Evolutionary conservation across 2,113 vertebrate genomes (phyloP).

Genomic region (Rattus norvegicus): DNA sequence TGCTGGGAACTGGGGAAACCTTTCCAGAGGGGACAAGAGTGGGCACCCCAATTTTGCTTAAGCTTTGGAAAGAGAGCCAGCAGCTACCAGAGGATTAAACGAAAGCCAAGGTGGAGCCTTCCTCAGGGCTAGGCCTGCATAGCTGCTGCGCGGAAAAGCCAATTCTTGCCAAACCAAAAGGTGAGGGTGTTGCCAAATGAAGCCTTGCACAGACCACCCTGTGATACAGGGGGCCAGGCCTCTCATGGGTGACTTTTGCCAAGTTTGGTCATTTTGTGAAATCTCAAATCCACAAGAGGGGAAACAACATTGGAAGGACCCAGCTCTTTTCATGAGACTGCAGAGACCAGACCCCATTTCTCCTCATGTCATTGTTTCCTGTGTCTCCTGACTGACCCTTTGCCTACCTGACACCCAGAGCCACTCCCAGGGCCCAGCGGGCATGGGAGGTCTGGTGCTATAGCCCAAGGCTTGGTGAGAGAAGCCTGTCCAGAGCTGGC

Average conservation of each 20-base stretch:
- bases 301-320: conserved; percentile 85
- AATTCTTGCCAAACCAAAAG: conserved; percentile 87
- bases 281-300: conserved; percentile 79
- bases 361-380: neutral
- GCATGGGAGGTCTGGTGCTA: neutral
- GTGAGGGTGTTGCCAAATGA: conserved; percentile 50
- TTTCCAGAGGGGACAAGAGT: conserved; percentile 88
- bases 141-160: conserved; percentile 87
- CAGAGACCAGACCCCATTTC: conserved; percentile 81
- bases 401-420: conserved; percentile 18
- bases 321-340: conserved; percentile 90
- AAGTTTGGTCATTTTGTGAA: conserved; percentile 66
- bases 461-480: neutral
- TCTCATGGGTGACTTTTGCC: conserved; percentile 52
- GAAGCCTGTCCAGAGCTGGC: rapidly evolving
- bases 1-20: conserved; percentile 93
- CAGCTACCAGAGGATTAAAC: conserved; percentile 85
- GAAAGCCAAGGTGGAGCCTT: conserved; percentile 75
- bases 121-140: conserved; percentile 87
- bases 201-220: conserved; percentile 66
- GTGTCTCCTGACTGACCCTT: conserved; percentile 22
- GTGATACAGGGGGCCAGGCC: conserved; percentile 54
- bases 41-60: conserved; percentile 87
- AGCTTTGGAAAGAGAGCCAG: conserved; percentile 93
- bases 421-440: conserved; percentile 30